Evolutionary conservation across 2,797 vertebrate species (phyloP), one percentile per base, ranked within the genome.

Genomic region (Myotis myotis): DNA sequence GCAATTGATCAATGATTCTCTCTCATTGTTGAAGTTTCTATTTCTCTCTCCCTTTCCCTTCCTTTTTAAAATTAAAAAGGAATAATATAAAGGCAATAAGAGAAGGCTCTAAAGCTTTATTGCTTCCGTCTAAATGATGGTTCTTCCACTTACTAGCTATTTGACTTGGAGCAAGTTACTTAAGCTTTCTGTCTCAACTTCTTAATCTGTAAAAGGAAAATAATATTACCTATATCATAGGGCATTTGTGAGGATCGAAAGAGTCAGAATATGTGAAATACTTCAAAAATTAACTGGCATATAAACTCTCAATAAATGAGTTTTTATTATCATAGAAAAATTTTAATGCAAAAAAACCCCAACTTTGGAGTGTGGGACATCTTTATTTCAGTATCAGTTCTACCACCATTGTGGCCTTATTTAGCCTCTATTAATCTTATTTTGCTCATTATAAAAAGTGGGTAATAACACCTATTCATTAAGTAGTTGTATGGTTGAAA

Each of bases 401-500:
- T 88, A 10, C 25, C 41, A 44, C 20, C 82, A 70, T 23, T 41
- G 30, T 82, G 28, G 9, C 49, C 44, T 87, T 87, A 93, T 36
- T 87, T 78, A 66, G 13, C 38, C 47, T 83, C 20, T 94, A 0
- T 83, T 95, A 66, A 83, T 71, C 53, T 79, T 41, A 72, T 79
- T 84, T 78, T 91, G 44, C 70, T 76, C 36, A 64, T 87, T 93
- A 87, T 6, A 76, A 64, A 81, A 93, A 87, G 13, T 83, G 25
- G 70, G 23, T 71, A 41, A 60, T 71, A 78, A 57, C 17, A 74
- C 17, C 57, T 72, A 70, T 74, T 85, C 55, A 60, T 96, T 94
- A 80, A 80, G 16, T 81, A 76, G n/a, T 64, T 89, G 62, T 81
- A n/a, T 86, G 51, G n/a, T 80, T 76, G 74, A 96, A 70, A 89